Conservation (phyloP, 2,113 vertebrate genomes). For the Nettapus auritus region DNA sequence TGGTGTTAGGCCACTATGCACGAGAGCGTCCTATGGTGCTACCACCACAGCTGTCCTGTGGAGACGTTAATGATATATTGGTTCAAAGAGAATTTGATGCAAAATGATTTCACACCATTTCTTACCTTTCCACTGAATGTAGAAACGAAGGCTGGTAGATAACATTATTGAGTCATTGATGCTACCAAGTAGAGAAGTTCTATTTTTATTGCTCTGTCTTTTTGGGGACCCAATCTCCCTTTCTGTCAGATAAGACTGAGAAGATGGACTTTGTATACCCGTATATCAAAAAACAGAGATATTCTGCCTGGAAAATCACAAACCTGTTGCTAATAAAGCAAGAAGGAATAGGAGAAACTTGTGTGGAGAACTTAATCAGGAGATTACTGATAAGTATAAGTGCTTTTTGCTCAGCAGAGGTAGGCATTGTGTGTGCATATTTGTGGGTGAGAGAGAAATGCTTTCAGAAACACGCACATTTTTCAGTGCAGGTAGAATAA, state of each 20-base stretch:
- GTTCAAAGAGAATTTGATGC: neutral
- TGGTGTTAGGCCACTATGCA: neutral
- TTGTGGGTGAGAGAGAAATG: conserved; percentile 40
- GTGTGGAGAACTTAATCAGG: neutral
- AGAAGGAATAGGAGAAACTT: neutral
- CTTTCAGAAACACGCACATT: conserved; percentile 53
- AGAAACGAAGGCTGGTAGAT: neutral
- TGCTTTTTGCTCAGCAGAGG: neutral
- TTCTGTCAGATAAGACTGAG: neutral
- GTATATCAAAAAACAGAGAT: neutral
- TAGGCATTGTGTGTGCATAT: conserved; percentile 29
- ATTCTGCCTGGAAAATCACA: neutral
- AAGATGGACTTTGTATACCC: neutral
- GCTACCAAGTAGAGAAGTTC: neutral
- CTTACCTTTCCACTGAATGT: neutral
- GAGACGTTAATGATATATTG: neutral
- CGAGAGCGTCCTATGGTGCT: neutral
- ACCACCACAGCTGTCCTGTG: neutral
- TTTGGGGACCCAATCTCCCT: neutral
- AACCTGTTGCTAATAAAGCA: neutral
- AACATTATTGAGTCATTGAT: neutral
- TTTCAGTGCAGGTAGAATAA: conserved; percentile 57
- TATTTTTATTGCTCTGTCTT: neutral
- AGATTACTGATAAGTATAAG: neutral
- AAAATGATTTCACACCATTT: neutral